Evolutionary conservation across 2,888 invertebrate species (phyloP).

Genomic region (Campopleginae sp.): DNA sequence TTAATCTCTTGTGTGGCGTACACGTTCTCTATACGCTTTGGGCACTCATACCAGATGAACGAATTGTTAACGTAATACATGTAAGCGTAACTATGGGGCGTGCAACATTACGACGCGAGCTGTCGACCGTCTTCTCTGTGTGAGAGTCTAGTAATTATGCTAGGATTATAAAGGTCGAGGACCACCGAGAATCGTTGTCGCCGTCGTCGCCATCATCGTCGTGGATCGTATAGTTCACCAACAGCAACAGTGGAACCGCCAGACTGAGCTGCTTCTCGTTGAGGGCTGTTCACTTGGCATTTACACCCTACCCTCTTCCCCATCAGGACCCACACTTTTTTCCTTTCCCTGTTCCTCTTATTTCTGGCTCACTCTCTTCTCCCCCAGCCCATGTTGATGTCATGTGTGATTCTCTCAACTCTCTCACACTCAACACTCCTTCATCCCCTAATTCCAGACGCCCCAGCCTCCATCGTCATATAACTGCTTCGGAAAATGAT

Average conservation of each 20-base stretch:
- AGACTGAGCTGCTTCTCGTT: slow-evolving; percentile 69
- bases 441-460: slow-evolving; percentile 47
- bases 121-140: slow-evolving; percentile 64
- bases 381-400: slow-evolving; percentile 18
- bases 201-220: slow-evolving; percentile 66
- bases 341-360: slow-evolving; percentile 52
- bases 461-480: slow-evolving; percentile 40
- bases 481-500: neutral
- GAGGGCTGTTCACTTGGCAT: slow-evolving; percentile 84
- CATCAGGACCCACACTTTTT: slow-evolving; percentile 46
- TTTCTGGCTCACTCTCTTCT: slow-evolving; percentile 46
- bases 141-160: slow-evolving; percentile 80
- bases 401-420: slow-evolving; percentile 76
- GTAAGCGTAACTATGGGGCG: slow-evolving; percentile 43
- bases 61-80: slow-evolving; percentile 44
- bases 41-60: slow-evolving; percentile 47
- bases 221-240: slow-evolving; percentile 38
- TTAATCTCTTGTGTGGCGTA: slow-evolving; percentile 83
- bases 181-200: slow-evolving; percentile 75
- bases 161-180: slow-evolving; percentile 84
- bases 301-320: slow-evolving; percentile 74
- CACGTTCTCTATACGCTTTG: slow-evolving; percentile 45
- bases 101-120: slow-evolving; percentile 54
- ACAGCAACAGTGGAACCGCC: slow-evolving; percentile 38
- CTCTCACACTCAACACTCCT: slow-evolving; percentile 66